Base-by-base conservation (phyloP, 2,888 invertebrate genomes). In the Callimorpha dominula region DNA sequence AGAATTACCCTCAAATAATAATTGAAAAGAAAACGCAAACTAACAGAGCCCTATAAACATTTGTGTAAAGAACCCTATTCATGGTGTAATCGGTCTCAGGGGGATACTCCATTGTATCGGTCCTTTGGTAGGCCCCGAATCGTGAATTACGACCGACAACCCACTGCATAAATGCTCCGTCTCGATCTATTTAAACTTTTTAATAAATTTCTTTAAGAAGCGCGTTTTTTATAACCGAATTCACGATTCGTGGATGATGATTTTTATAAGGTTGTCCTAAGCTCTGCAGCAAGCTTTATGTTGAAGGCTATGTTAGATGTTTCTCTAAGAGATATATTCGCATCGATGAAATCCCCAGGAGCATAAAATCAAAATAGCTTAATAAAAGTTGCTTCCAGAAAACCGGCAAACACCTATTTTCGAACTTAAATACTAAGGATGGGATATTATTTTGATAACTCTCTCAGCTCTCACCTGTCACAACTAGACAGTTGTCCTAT, bases 101-200 rank as follows among this genome's bases (percentile, higher is more conserved):
- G 87, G 86, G 74, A 74, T 72, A 71, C 75, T 73, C 77, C 76
- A 82, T 87, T 86, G 85, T 86, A 78, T 79, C 68, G 20, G 20
- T 65, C 76, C 70, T 73, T 77, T 79, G 79, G 73, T 78, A 80
- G 76, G 78, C 68, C 75, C 71, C 76, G 73, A 73, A 70, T 75
- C 68, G 76, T 80, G 76, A 81, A 79, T 77, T 78, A 82, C 74
- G 76, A 71, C 68, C 78, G 57, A 20, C 64, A 65, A 57, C 60
- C 52, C 17, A 62, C 5, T 54, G 52, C 68, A 15, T 46, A 68
- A 72, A 60, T 60, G 20, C 52, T 31, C 68, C n/a, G 12, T 40
- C 15, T 64, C n/a, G 49, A n/a, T 64, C 12, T 9, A 52, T 64
- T 67, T 14, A 12, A 57, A 65, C 11, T 67, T 66, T 67, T 54